A percentile compares a stretch with the other conserved stretches of the same genome.
Conservation (phyloP, 2,113 vertebrate genomes). For the Uria aalge region DNA sequence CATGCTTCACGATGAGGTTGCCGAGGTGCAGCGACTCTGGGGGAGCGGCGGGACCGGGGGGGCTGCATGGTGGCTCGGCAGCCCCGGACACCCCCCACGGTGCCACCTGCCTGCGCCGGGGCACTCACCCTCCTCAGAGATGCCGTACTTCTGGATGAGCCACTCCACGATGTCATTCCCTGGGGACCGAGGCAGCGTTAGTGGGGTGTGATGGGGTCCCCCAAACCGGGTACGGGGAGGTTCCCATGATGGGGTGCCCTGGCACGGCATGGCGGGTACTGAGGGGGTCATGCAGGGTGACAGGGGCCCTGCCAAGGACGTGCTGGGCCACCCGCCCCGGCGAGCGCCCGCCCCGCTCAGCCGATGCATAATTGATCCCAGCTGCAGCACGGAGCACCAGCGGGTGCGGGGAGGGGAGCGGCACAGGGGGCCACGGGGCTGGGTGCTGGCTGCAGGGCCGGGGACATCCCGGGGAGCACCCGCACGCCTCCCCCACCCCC, state of each 20-base stretch:
- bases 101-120: accelerated
- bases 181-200: conserved; percentile 14
- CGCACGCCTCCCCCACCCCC: accelerated
- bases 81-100: accelerated
- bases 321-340: not conserved
- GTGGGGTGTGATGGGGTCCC: not conserved
- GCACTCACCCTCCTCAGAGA: conserved; percentile 84
- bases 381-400: not conserved
- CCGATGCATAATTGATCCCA: conserved; percentile 37
- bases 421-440: not conserved
- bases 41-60: accelerated
- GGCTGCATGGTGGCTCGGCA: not conserved
- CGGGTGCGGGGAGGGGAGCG: not conserved
- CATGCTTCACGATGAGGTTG: conserved; percentile 80
- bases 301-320: not conserved
- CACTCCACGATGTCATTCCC: conserved; percentile 84
- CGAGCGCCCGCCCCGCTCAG: not conserved
- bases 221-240: accelerated
- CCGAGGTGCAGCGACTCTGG: conserved; percentile 87
- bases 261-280: not conserved
- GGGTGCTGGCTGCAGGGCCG: not conserved
- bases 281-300: not conserved
- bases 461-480: not conserved
- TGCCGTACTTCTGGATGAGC: conserved; percentile 82
- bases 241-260: not conserved